Conservation (phyloP, 2,113 vertebrate genomes). For the Aplodontia rufa region DNA sequence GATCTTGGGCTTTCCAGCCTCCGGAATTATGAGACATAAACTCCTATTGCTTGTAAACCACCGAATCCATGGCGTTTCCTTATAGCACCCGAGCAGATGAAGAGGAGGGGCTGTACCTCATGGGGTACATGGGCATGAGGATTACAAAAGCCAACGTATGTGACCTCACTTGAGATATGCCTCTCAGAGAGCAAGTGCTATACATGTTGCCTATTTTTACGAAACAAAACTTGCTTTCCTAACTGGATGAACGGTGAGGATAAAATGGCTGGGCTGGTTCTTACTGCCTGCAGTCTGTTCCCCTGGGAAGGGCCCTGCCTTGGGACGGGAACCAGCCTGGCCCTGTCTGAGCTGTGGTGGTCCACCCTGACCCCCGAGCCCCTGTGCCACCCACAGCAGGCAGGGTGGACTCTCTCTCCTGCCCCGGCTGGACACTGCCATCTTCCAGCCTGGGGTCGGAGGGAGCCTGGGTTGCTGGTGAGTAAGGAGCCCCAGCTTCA, state of each 20-base stretch:
- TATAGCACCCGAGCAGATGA: not conserved
- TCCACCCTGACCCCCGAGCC: not conserved
- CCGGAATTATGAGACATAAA: not conserved
- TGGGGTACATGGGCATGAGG: not conserved
- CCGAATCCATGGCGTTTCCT: not conserved
- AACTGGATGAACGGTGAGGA: not conserved
- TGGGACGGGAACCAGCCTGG: not conserved
- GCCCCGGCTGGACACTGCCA: not conserved
- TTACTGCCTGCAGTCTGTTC: not conserved
- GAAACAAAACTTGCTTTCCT: not conserved
- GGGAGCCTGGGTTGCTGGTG: not conserved
- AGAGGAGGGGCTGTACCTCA: not conserved
- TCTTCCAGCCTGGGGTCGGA: not conserved
- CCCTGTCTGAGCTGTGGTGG: not conserved
- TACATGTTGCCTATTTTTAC: not conserved
- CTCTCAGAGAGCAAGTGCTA: not conserved
- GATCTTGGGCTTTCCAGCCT: not conserved
- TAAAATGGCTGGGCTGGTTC: not conserved
- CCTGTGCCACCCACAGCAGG: not conserved
- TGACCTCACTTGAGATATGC: not conserved
- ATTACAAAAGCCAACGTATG: not conserved
- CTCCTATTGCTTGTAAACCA: not conserved
- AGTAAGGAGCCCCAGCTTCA: not conserved
- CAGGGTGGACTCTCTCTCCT: not conserved
- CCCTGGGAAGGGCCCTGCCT: not conserved